A percentile compares a stretch with the other conserved stretches of the same genome.
These are phyloP conservation scores for Muscidifurax raptorellus DNA, from an alignment of 1,140 invertebrate species.

Conservation along the genomic window DNA sequence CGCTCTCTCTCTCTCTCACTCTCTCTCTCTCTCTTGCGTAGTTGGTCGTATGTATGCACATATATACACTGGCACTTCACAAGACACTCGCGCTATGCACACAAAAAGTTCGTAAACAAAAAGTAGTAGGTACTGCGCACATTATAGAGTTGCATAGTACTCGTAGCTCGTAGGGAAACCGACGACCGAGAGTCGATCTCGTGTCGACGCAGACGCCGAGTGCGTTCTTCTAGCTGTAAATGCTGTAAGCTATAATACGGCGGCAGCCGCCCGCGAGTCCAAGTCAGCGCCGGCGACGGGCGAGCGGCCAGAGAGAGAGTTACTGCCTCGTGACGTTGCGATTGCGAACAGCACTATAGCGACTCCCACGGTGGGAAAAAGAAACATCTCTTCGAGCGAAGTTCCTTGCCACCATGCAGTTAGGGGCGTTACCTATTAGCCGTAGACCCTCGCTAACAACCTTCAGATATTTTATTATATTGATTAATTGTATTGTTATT, in stretches of 20 bases:
- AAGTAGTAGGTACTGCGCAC: neutral
- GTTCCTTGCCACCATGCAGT: neutral
- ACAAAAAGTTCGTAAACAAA: neutral
- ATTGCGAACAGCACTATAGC: neutral
- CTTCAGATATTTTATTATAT: too few species aligned
- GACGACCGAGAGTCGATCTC: conserved; percentile 24
- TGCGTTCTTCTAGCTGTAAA: conserved; percentile 33
- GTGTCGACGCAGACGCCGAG: conserved; percentile 45
- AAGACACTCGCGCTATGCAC: neutral
- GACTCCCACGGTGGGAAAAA: neutral
- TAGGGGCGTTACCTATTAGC: too few species aligned
- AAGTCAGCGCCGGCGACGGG: neutral
- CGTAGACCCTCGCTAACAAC: too few species aligned
- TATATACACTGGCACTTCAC: too few species aligned
- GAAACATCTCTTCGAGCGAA: neutral
- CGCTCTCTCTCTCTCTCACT: too few species aligned
- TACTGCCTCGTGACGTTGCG: neutral
- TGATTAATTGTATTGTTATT: too few species aligned
- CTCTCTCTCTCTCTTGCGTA: too few species aligned
- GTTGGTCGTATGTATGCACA: too few species aligned
- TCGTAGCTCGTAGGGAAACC: too few species aligned
- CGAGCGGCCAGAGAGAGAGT: neutral
- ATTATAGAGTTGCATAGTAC: too few species aligned
- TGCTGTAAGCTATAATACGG: too few species aligned
- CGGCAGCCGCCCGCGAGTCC: conserved; percentile 7